Base-by-base conservation (phyloP, 2,888 invertebrate species). In the Bimastos eiseni region DNA sequence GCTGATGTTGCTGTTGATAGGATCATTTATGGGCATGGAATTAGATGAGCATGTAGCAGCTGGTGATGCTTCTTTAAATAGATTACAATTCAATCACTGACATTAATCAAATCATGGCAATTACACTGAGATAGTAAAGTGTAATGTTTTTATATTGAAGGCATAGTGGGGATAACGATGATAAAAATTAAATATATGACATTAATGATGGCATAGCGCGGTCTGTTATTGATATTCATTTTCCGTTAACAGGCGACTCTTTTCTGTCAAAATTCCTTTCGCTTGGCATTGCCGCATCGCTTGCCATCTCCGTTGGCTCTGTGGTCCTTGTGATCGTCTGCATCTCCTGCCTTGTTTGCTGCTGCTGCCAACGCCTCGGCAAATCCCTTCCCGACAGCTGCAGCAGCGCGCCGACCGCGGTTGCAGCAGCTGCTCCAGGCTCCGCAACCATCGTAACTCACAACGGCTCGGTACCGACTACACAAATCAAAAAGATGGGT, bases 221-320 rank as follows among this genome's bases (percentile, higher is more conserved):
- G 34, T 86, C 24, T 86, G 86, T 86, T 24, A 86, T 86, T 33
- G 34, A 21, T 86, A 30, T 86, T 34, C 86, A 37, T 86, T 36
- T 36, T 86, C 34, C 21, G 34, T 86, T 37, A 37, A 86, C 34
- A 86, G 86, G 86, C 21, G 86, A 86, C 37, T 44, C 49, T 33
- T n/a, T 90, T 30, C 90, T 90, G 30, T 37, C 49, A 33, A 37
- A 37, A 44, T 90, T 90, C 90, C 90, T 90, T n/a, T 89, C 91
- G 0, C 93, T 94, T 37, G 95, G 95, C 1, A 94, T 95, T n/a
- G 94, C 94, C 36, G 95, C 94, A 0, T 93, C 94, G 38, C 93
- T 95, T 49, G 94, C 94, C 83, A 94, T 95, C 91, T 93, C 94
- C 0, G 94, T 94, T 3, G 94, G 94, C 36, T 94, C 94, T 90